Evolutionary conservation across 2,113 vertebrate species (phyloP).

Genomic region (human): GRCh38 chr2:189614001-189614500

Average conservation of each 20-base stretch:
- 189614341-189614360: background rate
- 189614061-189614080: background rate
- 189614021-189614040: background rate
- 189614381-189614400: background rate
- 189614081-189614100: background rate
- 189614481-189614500: background rate
- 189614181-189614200: background rate
- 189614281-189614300: background rate
- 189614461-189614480: background rate
- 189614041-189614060: background rate
- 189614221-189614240: background rate
- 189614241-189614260: background rate
- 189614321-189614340: background rate
- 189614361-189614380: background rate
- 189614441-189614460: background rate
- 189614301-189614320: slow-evolving; percentile 40
- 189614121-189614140: background rate
- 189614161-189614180: background rate
- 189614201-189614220: background rate
- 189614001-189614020: background rate
- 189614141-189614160: background rate
- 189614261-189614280: slow-evolving; percentile 21
- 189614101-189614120: background rate
- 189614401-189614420: background rate
- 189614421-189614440: background rate